Conservation (phyloP, 2,113 vertebrate species). For the Bettongia penicillata region DNA sequence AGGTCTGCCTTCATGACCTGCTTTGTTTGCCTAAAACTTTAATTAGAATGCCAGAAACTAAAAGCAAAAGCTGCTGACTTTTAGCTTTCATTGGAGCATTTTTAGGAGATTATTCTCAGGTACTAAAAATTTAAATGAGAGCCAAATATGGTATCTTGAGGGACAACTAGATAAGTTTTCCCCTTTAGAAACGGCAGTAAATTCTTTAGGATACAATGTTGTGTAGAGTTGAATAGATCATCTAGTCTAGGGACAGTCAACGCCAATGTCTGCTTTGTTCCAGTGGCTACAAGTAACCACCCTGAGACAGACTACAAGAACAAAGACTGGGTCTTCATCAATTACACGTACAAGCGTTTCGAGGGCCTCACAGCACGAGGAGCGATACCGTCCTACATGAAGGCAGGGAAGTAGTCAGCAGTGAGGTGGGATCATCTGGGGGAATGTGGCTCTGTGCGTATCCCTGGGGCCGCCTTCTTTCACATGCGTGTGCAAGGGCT, state of each 20-base stretch:
- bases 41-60: background rate
- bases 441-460: slow-evolving; percentile 11
- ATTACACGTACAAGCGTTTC: slow-evolving; percentile 99
- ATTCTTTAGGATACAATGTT: background rate
- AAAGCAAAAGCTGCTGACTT: background rate
- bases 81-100: background rate
- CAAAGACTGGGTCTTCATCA: slow-evolving; percentile 99
- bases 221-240: background rate
- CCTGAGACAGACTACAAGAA: slow-evolving; percentile 96
- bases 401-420: slow-evolving; percentile 89
- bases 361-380: slow-evolving; percentile 97
- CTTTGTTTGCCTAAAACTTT: background rate
- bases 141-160: background rate
- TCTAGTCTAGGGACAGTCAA: background rate
- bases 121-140: slow-evolving; percentile 23
- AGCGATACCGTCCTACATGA: slow-evolving; percentile 98
- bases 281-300: slow-evolving; percentile 90
- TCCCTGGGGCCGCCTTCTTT: slow-evolving; percentile 47
- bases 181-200: background rate
- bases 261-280: slow-evolving; percentile 45
- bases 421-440: background rate
- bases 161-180: background rate
- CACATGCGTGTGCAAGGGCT: slow-evolving; percentile 66
- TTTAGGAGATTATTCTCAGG: background rate
- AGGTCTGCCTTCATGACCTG: background rate